Evolutionary conservation across 1,140 invertebrate species (phyloP).

Genomic region (Pseudomyrmex cubaensis): DNA sequence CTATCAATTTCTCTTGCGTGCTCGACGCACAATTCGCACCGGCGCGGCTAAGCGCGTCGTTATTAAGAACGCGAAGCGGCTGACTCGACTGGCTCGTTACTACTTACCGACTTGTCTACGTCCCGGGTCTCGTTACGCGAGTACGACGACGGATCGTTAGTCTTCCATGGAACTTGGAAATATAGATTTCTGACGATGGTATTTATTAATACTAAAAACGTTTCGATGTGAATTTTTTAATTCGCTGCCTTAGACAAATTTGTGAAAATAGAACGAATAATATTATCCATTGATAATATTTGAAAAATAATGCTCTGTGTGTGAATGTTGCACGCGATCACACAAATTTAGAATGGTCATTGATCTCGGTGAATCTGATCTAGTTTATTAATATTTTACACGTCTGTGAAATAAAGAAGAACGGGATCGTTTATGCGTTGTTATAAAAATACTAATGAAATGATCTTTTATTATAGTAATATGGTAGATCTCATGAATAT

Average conservation of each 20-base stretch:
- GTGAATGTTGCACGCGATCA: slow-evolving; percentile 35
- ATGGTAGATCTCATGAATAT: neutral
- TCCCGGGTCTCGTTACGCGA: slow-evolving; percentile 5
- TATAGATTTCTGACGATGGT: too few relatives aligned
- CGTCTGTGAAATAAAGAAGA: slow-evolving; percentile 12
- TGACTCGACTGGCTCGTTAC: slow-evolving; percentile 24
- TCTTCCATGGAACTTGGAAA: neutral
- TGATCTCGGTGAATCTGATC: slow-evolving; percentile 27
- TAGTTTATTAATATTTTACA: slow-evolving; percentile 33
- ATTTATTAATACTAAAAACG: neutral
- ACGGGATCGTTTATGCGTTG: neutral
- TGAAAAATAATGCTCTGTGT: slow-evolving; percentile 37
- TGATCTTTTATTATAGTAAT: neutral
- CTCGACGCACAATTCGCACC: neutral
- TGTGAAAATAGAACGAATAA: slow-evolving; percentile 21
- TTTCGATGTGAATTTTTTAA: slow-evolving; percentile 13
- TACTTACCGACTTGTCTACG: slow-evolving; percentile 1
- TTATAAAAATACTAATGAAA: slow-evolving; percentile 33
- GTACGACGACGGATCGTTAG: slow-evolving; percentile 7
- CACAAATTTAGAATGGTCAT: slow-evolving; percentile 31
- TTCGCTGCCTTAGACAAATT: neutral
- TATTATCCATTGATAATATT: neutral
- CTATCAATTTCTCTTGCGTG: slow-evolving; percentile 11
- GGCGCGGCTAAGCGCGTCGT: neutral
- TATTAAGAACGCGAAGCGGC: slow-evolving; percentile 34